A percentile compares a stretch with the other conserved stretches of the same genome.
Conservation (phyloP, 2,797 vertebrate species). For the Phoebastria nigripes region DNA sequence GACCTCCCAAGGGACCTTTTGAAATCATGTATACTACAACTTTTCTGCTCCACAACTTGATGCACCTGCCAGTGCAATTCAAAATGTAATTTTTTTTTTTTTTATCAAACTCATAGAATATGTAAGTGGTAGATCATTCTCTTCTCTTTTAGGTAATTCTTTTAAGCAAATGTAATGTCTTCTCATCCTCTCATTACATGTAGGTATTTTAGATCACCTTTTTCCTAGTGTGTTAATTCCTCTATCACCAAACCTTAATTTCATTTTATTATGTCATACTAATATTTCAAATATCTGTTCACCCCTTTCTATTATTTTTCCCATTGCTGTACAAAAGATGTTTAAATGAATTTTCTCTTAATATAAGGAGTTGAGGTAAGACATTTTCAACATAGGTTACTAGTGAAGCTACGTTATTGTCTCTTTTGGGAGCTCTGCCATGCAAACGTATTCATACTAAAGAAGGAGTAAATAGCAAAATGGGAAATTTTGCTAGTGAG, state of each 20-base stretch:
- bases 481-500: neutral
- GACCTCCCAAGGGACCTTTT: neutral
- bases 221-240: neutral
- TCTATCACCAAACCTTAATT: neutral
- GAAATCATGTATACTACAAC: neutral
- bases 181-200: neutral
- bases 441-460: neutral
- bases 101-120: neutral
- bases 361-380: neutral
- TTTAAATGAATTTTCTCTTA: neutral
- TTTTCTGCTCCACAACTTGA: neutral
- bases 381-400: neutral
- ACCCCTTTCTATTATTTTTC: neutral
- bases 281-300: neutral
- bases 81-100: neutral
- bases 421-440: neutral
- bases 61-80: neutral
- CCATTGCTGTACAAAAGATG: neutral
- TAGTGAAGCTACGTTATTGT: neutral
- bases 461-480: neutral
- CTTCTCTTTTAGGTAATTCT: neutral
- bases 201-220: neutral
- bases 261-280: neutral
- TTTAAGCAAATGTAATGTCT: neutral
- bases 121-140: neutral